Base-by-base conservation (phyloP, 2,113 vertebrate genomes). In the Gymnocephalus cernua region DNA sequence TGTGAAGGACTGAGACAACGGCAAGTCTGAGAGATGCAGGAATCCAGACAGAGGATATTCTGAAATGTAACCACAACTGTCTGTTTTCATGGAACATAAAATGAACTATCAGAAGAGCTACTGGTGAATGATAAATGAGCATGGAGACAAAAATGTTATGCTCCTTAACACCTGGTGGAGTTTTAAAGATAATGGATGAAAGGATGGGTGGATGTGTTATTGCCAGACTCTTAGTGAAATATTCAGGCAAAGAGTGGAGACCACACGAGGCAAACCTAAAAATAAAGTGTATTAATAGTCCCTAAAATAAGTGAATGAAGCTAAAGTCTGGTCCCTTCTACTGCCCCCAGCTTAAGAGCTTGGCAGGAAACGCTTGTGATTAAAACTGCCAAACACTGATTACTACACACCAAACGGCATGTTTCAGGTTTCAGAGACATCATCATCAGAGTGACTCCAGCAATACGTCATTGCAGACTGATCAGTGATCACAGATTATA, bases 341-440 rank as follows among this genome's bases (percentile, higher is more conserved):
- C 84, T 4, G 32, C 59, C 74, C 53, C n/a, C 15, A 84, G 92
- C 85, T 94, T 94, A 91, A 91, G 74, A 61, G 87, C 88, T 91
- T 85, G 84, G 84, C 89, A 84, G 86, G 84, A 79, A 80, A 54
- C 4, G 68, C 69, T 68, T 77, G 74, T 61, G 91, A 91, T 90
- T 90, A 93, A 91, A 91, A 83, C 76, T 67, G 78, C 64, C 82
- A 87, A 90, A 87, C 73, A 67, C 66, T 82, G 93, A 93, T 93
- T 92, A 82, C 88, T 70, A 63, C 72, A 66, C 78, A 68, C 62
- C 59, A 68, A 79, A 66, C 77, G 35, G 62, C 79, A 71, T 86
- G 79, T 83, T 67, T 82, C 65, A 35, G 78, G 41, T 84, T 71
- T 63, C 72, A 14, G 63, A 44, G 69, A 89, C 77, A 77, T 91